Evolutionary conservation across 2,113 vertebrate species (phyloP).

Genomic region (Corvus hawaiiensis): DNA sequence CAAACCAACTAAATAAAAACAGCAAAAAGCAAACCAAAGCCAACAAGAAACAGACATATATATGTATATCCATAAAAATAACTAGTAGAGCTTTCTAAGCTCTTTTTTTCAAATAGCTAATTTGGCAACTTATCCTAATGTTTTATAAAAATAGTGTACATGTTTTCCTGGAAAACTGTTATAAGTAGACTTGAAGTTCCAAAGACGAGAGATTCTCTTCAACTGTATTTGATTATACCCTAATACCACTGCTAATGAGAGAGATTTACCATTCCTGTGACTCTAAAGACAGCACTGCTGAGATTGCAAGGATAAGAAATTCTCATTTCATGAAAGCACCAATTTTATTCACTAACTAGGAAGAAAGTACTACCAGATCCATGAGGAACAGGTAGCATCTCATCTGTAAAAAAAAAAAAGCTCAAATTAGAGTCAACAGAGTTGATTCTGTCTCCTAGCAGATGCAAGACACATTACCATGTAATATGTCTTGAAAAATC

Average conservation of each 20-base stretch:
- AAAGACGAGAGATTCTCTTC: neutral
- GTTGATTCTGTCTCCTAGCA: neutral
- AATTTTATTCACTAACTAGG: conserved; percentile 11
- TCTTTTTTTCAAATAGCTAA: neutral
- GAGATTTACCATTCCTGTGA: conserved; percentile 19
- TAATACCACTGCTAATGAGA: neutral
- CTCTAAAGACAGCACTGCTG: neutral
- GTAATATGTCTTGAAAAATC: neutral
- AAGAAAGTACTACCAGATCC: neutral
- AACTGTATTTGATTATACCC: neutral
- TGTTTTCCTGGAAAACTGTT: neutral
- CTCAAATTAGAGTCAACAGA: neutral
- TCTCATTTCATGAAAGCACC: neutral
- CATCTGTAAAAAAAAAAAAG: neutral
- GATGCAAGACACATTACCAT: neutral
- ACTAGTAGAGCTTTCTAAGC: neutral
- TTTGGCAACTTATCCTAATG: neutral
- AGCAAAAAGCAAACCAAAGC: neutral
- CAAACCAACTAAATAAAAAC: neutral
- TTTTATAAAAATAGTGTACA: neutral
- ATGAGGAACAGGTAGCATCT: neutral
- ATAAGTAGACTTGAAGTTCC: neutral
- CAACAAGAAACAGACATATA: neutral
- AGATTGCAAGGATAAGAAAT: conserved; percentile 22
- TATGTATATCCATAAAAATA: neutral